These are phyloP conservation scores for Oscarella lobularis DNA, from an alignment of 37 sponge, comb jelly and placozoan genomes.

Conservation along the genomic window DNA sequence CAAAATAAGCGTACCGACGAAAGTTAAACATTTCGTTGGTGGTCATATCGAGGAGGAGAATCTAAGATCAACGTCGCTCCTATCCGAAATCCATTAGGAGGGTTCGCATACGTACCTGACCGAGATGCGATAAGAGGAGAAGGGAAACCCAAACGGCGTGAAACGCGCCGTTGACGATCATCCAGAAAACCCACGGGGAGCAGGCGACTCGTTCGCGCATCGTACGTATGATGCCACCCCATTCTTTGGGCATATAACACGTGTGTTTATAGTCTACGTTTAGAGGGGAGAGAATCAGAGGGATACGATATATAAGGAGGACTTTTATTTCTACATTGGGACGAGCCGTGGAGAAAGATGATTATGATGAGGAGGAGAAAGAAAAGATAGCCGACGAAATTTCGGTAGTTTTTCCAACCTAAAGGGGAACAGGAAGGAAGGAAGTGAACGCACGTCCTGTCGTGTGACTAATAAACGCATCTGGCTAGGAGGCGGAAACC, in stretches of 20 bases:
- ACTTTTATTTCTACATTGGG: constrained; percentile 11
- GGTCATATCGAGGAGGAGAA: no score
- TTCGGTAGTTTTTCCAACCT: constrained; percentile 18
- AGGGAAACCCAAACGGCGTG: constrained; percentile 74
- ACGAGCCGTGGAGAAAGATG: constrained; percentile 5
- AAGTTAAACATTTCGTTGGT: no score
- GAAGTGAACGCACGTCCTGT: no score
- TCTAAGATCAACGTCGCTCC: no score
- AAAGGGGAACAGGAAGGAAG: no score
- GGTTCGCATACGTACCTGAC: no score
- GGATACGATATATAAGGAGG: not conserved
- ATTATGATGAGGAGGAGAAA: constrained; percentile 4
- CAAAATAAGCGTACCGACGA: no score
- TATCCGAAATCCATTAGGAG: no score
- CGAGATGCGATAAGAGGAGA: constrained; percentile 53
- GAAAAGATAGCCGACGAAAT: constrained; percentile 16
- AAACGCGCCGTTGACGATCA: constrained; percentile 36
- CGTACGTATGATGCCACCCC: not conserved
- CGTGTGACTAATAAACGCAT: no score
- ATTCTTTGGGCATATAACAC: constrained; percentile 16
- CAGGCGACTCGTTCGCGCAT: not conserved
- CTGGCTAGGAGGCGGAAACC: no score
- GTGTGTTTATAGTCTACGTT: constrained; percentile 6
- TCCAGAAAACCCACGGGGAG: constrained; percentile 59
- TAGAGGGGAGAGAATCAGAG: not conserved